Base-by-base conservation (phyloP, 2,113 vertebrate genomes). In the Myiagra hebetior region DNA sequence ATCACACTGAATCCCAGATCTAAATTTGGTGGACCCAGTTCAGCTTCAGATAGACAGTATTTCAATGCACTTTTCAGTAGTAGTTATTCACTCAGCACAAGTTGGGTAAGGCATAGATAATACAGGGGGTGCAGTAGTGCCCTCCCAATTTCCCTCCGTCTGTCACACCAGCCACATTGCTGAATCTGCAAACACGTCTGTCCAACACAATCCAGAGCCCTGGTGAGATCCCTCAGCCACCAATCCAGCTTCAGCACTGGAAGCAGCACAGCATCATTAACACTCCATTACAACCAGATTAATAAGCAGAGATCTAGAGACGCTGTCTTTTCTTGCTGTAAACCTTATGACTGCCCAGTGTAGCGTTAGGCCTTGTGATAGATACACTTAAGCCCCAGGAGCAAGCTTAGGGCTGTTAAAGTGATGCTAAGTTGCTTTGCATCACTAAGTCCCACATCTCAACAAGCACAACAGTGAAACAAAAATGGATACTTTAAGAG, bases 151-250 rank as follows among this genome's bases (percentile, higher is more conserved):
- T 86, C 7, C 0, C 26, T 68, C 41, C 2, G 0, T 37, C 72
- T 80, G 41, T 37, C 24, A 6, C 39, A 55, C 28, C 7, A 21
- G 60, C 42, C n/a, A 53, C 13, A 10, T 4, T 1, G 0, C 30
- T 74, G 42, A 89, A 53, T 37, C 41, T 74, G 21, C 37, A 62
- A 26, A 18, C 31, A 12, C 0, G 0, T 55, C 59, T 49, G 13
- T 60, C 37, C 68, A 41, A 41, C 33, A 23, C 10, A 56, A 41
- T 41, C 35, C n/a, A 59, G 35, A 53, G 37, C 41, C 42, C 22
- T 44, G 50, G 22, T 77, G 33, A 80, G 23, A 31, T 50, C 37
- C 41, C 37, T 77, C 30, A 81, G n/a, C 39, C 30, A 63, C 47
- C 8, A 77, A 55, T 19, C 16, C 62, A 57, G 17, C 28, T 83